Evolutionary conservation across 2,888 invertebrate genomes (phyloP).

Genomic region (Tipula unca): DNA sequence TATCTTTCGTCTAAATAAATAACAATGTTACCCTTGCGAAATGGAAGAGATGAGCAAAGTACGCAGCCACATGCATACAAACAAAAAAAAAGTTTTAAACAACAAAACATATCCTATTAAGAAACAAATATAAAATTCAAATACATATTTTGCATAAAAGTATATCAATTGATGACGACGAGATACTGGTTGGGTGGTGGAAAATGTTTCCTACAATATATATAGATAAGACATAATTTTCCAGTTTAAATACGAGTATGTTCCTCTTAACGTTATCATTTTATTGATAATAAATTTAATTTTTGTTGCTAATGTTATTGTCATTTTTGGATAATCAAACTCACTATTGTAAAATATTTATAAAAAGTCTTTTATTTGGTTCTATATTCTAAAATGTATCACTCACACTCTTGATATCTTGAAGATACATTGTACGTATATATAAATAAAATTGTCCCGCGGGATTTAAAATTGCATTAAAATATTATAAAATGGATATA

Average conservation of each 20-base stretch:
- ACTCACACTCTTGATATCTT: not conserved
- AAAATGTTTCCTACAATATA: not conserved
- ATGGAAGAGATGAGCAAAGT: not conserved
- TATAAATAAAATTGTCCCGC: not conserved
- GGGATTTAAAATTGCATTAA: not conserved
- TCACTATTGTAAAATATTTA: not conserved
- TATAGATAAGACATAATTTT: not conserved
- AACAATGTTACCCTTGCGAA: not conserved
- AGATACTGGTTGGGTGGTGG: not conserved
- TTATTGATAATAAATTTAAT: not conserved
- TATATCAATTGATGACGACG: not conserved
- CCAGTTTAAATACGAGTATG: not conserved
- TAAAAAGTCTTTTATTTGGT: no score
- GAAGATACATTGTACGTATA: no score
- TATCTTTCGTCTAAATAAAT: not conserved
- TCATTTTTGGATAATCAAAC: not conserved
- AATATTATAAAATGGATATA: not conserved
- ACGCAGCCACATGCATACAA: not conserved
- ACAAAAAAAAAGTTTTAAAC: not conserved
- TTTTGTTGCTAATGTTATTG: not conserved
- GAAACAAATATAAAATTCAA: not conserved
- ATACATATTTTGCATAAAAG: not conserved
- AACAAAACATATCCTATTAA: constrained; percentile 8
- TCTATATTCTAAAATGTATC: not conserved
- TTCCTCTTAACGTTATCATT: not conserved